Evolutionary conservation across 2,113 vertebrate species (phyloP), one percentile per base, ranked within the genome.

Genomic region (Corydoras maculifer): DNA sequence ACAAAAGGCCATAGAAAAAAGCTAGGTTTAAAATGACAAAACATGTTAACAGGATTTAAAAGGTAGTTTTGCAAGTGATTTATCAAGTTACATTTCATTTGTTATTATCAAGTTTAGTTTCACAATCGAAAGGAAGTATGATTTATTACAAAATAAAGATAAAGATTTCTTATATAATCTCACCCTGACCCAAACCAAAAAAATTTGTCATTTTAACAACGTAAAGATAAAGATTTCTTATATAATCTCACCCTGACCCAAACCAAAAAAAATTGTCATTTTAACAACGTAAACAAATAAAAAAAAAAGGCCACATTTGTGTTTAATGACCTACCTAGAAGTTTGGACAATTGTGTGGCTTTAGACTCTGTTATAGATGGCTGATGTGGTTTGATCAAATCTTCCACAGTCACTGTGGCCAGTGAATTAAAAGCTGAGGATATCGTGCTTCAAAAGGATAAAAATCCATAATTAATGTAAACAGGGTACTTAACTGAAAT

Each of bases 361-460:
- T 75, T 87, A 0, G 78, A 64, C 63, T 98, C 95, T 0, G 90
- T 84, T 80, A 96, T 87, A 53, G 78, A 32, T 0, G 91, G 88
- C 74, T 85, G 92, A 75, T 89, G 80, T 0, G 96, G 96, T 55
- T 91, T 94, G 68, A 98, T 90, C 64, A 98, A 87, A 74, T 98
- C 96, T 76, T 95, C 93, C 92, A 98, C 92, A 0, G 96, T 98
- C 29, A 98, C 96, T 0, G 96, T 95, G 48, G 95, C 94, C 87
- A 98, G 58, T 0, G 96, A 97, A 81, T 96, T 98, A 71, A 98
- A 97, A 15, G 95, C 94, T 0, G 96, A 98, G 3, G 95, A 98
- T 82, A 98, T 94, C 74, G 94, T 95, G 84, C 96, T 98, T 15
- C 8, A 15, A 58, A 15, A 18, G n/a, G 5, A 15, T 4, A 58